Percentiles rank a stretch among this genome's conserved stretches.
These are phyloP conservation scores for Catamblyrhynchus diadema DNA, from an alignment of 2,797 vertebrate species.

Conservation along the genomic window DNA sequence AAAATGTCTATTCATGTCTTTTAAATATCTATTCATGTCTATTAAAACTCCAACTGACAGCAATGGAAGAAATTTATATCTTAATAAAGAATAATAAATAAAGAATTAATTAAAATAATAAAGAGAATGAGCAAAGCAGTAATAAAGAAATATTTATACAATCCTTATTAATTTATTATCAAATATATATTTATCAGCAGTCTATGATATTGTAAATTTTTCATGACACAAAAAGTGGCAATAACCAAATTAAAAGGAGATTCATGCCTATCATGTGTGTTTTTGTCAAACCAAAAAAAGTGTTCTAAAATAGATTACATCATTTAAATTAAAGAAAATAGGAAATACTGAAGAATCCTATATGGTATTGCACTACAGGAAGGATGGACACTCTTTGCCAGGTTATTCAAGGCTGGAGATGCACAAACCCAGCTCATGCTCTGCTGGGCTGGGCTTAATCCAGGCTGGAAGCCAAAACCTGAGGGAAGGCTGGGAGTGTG, in stretches of 20 bases:
- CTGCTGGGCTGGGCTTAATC: not conserved
- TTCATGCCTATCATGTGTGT: not conserved
- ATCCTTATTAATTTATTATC: not conserved
- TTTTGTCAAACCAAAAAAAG: not conserved
- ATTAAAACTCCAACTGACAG: not conserved
- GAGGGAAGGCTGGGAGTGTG: not conserved
- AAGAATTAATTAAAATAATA: not conserved
- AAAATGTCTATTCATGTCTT: not conserved
- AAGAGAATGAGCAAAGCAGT: not conserved
- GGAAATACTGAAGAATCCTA: not conserved
- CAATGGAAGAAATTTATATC: not conserved
- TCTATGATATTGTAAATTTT: not conserved
- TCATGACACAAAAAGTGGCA: not conserved
- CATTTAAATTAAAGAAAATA: not conserved
- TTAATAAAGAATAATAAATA: not conserved
- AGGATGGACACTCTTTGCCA: not conserved
- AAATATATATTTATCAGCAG: not conserved
- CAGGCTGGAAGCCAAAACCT: not conserved
- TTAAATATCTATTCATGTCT: not conserved
- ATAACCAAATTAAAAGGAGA: not conserved
- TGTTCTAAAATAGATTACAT: not conserved
- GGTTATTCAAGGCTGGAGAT: not conserved
- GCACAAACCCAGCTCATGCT: not conserved
- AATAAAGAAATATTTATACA: not conserved
- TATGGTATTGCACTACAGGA: not conserved